Evolutionary conservation across 2,888 invertebrate genomes (phyloP), one percentile per base, ranked within the genome.

Genomic region (Hedychridium roseum): DNA sequence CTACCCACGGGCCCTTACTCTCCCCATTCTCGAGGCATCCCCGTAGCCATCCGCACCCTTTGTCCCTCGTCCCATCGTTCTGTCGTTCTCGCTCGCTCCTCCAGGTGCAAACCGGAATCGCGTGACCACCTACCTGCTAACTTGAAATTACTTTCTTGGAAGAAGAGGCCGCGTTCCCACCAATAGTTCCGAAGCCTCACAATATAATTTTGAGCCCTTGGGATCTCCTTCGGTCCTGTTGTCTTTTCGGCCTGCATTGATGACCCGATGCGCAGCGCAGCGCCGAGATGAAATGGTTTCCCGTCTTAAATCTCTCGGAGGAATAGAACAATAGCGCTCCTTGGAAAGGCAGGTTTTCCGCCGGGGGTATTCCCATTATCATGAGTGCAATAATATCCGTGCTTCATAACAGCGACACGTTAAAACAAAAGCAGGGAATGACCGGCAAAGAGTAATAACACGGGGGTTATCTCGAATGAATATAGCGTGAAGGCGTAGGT

Each of bases 71-170:
- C 23, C 38, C 39, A 39, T 30, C 31, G 31, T 32, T 37, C 27
- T 3, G 38, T 39, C 35, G 34, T 36, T 50, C 49, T 49, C 39
- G 21, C 49, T 50, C 40, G 26, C 32, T 38, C 30, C 18, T 35
- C 21, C 37, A 28, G 49, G 17, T 40, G 37, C 42, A 34, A 41
- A 37, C 43, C 55, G 53, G 55, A 68, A 70, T 70, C 70, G 68
- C 70, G 70, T 70, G 70, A 71, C 64, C 66, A 65, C 61, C 68
- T 64, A 70, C 70, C 67, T 64, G 68, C 69, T 60, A 64, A 62
- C 68, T 61, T 64, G 52, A 68, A 72, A 71, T 72, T 70, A 70
- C 69, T 60, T 70, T 71, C 72, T 54, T 63, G 67, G 70, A 71
- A 70, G 65, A 58, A 42, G 43, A 45, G 43, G 26, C 26, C 27